These are phyloP conservation scores for Oconnorella tubifera DNA, from an alignment of 2,888 invertebrate genomes.

Conservation along the genomic window DNA sequence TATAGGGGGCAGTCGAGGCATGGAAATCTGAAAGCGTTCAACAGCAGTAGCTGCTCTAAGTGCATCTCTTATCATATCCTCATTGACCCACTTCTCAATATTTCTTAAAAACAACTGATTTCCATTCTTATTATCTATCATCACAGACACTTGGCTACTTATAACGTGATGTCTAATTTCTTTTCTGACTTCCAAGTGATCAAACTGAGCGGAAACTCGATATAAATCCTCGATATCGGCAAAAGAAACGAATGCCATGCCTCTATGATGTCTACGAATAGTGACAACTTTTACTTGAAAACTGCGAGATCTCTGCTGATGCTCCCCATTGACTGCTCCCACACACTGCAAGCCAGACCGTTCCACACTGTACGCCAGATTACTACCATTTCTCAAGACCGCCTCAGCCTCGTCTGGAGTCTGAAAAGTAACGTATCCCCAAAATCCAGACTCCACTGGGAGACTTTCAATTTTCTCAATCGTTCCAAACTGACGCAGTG, in stretches of 20 bases:
- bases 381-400: not conserved
- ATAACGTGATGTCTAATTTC: not conserved
- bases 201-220: not conserved
- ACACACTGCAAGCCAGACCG: too few relatives aligned
- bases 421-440: constrained; percentile 14
- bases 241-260: not conserved
- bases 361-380: not conserved
- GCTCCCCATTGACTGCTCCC: too few relatives aligned
- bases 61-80: constrained; percentile 1
- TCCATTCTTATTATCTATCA: not conserved
- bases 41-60: too few relatives aligned
- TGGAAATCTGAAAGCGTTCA: constrained; percentile 10
- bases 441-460: not conserved
- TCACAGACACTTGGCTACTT: not conserved
- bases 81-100: constrained; percentile 8
- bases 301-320: not conserved
- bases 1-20: too few relatives aligned
- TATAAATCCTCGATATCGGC: not conserved
- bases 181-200: not conserved
- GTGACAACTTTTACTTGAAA: not conserved
- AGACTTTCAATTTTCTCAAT: not conserved
- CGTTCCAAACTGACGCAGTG: not conserved
- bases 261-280: not conserved
- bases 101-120: constrained; percentile 10
- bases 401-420: not conserved